A percentile compares a stretch with the other conserved stretches of the same genome.
These are phyloP conservation scores for Arenaria interpres DNA, from an alignment of 2,113 vertebrate species.

Conservation along the genomic window DNA sequence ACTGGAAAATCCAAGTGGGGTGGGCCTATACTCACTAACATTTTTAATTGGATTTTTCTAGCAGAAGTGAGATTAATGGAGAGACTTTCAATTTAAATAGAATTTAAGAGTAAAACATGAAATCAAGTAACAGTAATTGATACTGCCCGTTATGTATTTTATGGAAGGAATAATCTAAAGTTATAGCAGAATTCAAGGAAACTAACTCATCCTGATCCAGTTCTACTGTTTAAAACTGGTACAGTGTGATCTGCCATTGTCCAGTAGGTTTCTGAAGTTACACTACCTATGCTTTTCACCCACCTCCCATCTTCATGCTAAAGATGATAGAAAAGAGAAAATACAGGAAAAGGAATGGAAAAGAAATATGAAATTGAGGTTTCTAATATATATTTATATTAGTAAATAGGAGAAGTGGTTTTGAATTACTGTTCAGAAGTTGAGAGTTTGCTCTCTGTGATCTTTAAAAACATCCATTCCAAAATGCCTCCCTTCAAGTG, in stretches of 20 bases:
- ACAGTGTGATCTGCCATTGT: background rate
- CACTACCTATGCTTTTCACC: background rate
- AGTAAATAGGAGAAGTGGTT: background rate
- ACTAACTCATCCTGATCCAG: background rate
- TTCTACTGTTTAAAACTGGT: background rate
- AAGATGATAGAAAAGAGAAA: background rate
- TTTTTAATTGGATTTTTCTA: background rate
- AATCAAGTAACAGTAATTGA: background rate
- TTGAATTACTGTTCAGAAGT: background rate
- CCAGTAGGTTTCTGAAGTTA: conserved; percentile 7
- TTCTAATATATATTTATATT: background rate
- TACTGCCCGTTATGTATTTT: background rate
- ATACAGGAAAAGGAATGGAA: background rate
- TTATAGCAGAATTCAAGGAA: background rate
- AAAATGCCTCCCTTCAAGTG: background rate
- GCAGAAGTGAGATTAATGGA: background rate
- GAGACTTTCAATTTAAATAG: background rate
- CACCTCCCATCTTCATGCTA: background rate
- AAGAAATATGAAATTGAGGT: background rate
- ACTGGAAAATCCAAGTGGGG: background rate
- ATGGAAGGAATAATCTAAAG: background rate
- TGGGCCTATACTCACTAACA: background rate
- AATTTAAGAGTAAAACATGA: background rate
- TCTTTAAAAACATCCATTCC: background rate
- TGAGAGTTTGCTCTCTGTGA: background rate